Base-by-base conservation (phyloP, 2,113 vertebrate genomes). In the Brienomyrus brachyistius region DNA sequence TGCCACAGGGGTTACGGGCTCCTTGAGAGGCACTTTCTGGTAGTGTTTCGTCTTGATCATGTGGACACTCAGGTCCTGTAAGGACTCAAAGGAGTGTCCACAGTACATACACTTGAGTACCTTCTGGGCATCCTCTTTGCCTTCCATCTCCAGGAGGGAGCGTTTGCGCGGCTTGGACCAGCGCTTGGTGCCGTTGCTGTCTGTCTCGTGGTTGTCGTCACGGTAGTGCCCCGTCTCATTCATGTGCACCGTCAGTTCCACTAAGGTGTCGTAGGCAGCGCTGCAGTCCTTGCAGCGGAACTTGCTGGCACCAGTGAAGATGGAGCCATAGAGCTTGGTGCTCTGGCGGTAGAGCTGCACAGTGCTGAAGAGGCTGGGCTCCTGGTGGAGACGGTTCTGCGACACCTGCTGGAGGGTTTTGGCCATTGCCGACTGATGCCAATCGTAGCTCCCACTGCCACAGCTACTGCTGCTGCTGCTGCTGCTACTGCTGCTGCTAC, bases 41-140 rank as follows among this genome's bases (percentile, higher is more conserved):
- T 99, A 99, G 96, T 99, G 98, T 98, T 99, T 99, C 0, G 98
- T 99, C 97, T 99, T 99, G 93, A 99, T 99, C 98, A 99, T 99
- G 77, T 99, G 98, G 91, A 99, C 98, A 86, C 98, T 99, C 91
- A 99, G 93, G 95, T 99, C 98, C 94, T 99, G 98, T 82, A 99
- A 97, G 90, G 98, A 99, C 96, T 99, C 98, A 91, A 99, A 99
- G 45, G 98, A 99, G 95, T 99, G 98, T 88, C 98, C 98, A 89
- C 98, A 99, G 95, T 99, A 99, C 98, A 99, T 99, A 93, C 98
- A 99, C 93, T 99, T 99, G 31, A 99, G 94, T 87, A 99, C 98
- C 93, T 99, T 99, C 95, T 99, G 98, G 40, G 98, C 98, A 2
- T 99, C 98, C 91, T 99, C 98, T 91, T 99, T 99, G 35, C 98